Evolutionary conservation across 2,797 vertebrate genomes (phyloP), one percentile per base, ranked within the genome.

Genomic region (Takifugu ocellatus): DNA sequence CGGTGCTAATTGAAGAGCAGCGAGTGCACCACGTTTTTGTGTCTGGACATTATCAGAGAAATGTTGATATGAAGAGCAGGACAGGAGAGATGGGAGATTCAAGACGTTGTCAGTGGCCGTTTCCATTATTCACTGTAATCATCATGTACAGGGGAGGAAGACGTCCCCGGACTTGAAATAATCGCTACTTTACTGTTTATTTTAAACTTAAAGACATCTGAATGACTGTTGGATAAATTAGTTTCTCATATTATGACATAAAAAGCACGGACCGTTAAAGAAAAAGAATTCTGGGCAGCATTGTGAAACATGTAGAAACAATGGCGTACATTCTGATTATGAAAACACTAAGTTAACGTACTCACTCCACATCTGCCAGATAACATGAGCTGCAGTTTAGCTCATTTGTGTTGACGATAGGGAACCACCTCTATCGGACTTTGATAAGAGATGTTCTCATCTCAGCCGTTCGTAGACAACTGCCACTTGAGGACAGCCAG

Each of bases 1-100:
- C 69, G 63, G 80, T 81, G 84, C 75, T 89, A 87, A 89, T 84
- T 89, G 84, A 89, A 83, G 68, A 54, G 55, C 77, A 86, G 81
- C 68, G 64, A 77, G 51, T 74, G 56, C 59, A 58, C 63, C 56
- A 78, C 82, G 56, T 70, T 49, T 61, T 78, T 68, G 63, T 55
- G 68, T 51, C 46, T 91, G 88, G 88, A 88, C 58, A 77, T 63
- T 79, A 72, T 90, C 82, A 83, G 59, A 36, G 66, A 76, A 88
- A 82, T 81, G 76, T 67, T 66, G 66, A 82, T 71, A 76, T 49
- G 17, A 66, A 59, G 56, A 75, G 70, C 78, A 61, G 51, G 54
- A 60, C 49, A 61, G 54, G 71, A 56, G 54, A 31, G 74, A 72
- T 55, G 66, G 16, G 10, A 8, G 21, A 61, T 39, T 39, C 36